Evolutionary conservation across 2,113 vertebrate species (phyloP).

Genomic region (Engystomops pustulosus): DNA sequence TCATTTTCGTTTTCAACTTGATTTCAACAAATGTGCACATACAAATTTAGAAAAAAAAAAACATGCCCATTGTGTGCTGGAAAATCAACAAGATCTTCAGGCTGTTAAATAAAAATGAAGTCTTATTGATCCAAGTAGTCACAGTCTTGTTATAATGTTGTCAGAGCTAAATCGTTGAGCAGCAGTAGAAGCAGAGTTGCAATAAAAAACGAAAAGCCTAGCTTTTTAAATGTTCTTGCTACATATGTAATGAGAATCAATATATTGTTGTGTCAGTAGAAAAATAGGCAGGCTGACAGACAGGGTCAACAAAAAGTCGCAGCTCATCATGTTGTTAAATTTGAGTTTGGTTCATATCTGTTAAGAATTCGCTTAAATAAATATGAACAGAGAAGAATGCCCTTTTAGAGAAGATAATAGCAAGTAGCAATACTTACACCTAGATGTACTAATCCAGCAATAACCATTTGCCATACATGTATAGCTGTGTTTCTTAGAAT

Average conservation of each 20-base stretch:
- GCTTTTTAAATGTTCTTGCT: constrained; percentile 32
- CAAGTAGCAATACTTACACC: background rate
- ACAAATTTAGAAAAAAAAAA: constrained; percentile 21
- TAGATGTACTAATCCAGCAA: background rate
- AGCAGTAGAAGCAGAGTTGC: constrained; percentile 15
- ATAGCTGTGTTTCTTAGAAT: too few species aligned
- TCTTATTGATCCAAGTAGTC: constrained; percentile 31
- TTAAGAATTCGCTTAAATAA: constrained; percentile 3
- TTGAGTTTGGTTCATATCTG: constrained; percentile 1
- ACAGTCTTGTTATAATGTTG: constrained; percentile 43
- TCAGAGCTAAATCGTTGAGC: constrained; percentile 17
- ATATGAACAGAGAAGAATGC: background rate
- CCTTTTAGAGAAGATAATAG: background rate
- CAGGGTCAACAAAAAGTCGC: background rate
- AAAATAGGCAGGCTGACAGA: background rate
- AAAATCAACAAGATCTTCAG: constrained; percentile 37
- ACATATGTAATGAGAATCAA: constrained; percentile 50
- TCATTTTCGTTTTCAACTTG: background rate
- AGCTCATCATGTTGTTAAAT: constrained; percentile 2
- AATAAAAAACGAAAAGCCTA: constrained; percentile 36
- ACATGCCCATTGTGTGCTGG: background rate
- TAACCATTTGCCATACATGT: too few species aligned
- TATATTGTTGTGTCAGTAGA: constrained; percentile 39
- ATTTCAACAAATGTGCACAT: constrained; percentile 9
- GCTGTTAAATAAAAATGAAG: constrained; percentile 51